Percentiles rank a stretch among this genome's conserved stretches.
phyloP scores from a whole-genome alignment of 53 echinoderm and acorn worm species.

The Temnopleurus reevesii region DNA sequence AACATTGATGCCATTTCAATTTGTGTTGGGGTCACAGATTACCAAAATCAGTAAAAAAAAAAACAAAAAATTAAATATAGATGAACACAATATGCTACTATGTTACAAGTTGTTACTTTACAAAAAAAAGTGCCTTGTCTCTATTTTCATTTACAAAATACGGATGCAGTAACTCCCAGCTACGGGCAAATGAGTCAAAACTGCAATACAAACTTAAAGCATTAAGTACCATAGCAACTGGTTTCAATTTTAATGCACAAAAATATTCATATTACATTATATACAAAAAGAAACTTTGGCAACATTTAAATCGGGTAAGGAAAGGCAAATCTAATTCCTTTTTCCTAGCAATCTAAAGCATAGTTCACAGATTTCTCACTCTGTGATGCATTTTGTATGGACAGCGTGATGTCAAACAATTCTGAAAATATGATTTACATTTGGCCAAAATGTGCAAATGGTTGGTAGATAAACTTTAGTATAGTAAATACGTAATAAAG shows the following conservation, averaged over 20 bases:
- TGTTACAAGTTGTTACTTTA: slow-evolving; percentile 11
- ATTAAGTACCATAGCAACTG: neutral
- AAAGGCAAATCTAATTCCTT: neutral
- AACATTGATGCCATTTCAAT: too few species aligned
- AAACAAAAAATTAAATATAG: neutral
- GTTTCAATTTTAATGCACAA: slow-evolving; percentile 22
- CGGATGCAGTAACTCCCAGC: neutral
- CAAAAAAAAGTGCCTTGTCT: slow-evolving; percentile 19
- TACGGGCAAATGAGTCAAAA: neutral
- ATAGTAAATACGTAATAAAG: too few species aligned
- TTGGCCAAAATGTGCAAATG: too few species aligned
- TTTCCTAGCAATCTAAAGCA: too few species aligned
- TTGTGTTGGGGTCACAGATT: too few species aligned
- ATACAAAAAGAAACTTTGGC: slow-evolving; percentile 27
- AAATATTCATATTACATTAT: slow-evolving; percentile 6
- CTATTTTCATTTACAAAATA: neutral
- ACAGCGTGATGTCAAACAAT: too few species aligned
- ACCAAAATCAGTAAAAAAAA: too few species aligned
- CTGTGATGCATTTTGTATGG: too few species aligned
- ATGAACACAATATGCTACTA: neutral
- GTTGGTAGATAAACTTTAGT: too few species aligned
- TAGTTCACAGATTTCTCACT: too few species aligned
- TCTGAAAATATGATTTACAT: too few species aligned
- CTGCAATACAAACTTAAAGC: neutral
- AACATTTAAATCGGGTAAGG: slow-evolving; percentile 1